Base-by-base conservation (phyloP, 2,888 invertebrate genomes). In the Dyspetes luteomarginatus region DNA sequence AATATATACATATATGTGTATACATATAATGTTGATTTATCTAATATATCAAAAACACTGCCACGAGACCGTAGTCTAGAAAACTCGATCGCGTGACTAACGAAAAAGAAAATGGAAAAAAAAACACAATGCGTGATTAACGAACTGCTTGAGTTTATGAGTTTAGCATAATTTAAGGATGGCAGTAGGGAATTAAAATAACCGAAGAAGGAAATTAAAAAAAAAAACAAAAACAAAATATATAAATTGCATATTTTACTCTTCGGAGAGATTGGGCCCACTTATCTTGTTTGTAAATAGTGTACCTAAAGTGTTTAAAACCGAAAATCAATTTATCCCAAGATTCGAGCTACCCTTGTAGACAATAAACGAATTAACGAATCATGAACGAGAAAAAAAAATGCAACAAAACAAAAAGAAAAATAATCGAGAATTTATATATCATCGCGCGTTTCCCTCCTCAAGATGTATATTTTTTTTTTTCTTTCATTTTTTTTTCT, bases 41-140 rank as follows among this genome's bases (percentile, higher is more conserved):
- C 22, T 24, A 45, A 81, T 81, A 12, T 36, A 81, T 64, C 58
- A 22, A 76, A 75, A 80, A 65, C 81, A 81, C 77, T 81, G 81
- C 81, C 77, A 81, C 77, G 81, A 77, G 81, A 81, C 77, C 81
- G 77, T 81, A 81, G 81, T 81, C 72, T 81, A 81, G 81, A 81
- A 17, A 50, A 77, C 81, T 81, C 81, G 81, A 81, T 77, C 81
- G 65, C 81, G 81, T 81, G 81, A 81, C 77, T 73, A 74, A 72
- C 65, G 41, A 50, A 41, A 69, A 45, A 12, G 26, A 45, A n/a
- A 55, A 55, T 9, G n/a, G 12, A 19, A 4, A 52, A n/a, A 26
- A 15, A 43, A 41, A 22, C 17, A 5, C 9, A 48, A 17, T 30
- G 28, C 69, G 56, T 56, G 45, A 64, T 26, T 36, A 19, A 19